These are phyloP conservation scores for Seriola aureovittata DNA, from an alignment of 2,113 vertebrate genomes.

Conservation along the genomic window DNA sequence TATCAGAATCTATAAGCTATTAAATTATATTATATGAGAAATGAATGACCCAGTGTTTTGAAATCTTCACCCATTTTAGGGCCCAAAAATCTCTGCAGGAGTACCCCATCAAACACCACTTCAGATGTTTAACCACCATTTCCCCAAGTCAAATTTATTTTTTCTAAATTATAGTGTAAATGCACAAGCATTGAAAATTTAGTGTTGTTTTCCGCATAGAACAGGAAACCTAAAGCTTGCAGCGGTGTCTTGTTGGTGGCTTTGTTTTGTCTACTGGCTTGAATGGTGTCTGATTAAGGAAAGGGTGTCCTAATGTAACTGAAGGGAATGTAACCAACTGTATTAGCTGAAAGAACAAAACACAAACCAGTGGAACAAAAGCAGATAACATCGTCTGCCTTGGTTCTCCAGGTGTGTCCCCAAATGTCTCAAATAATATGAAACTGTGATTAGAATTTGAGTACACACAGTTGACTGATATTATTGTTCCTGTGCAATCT, in stretches of 20 bases:
- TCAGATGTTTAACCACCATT: background rate
- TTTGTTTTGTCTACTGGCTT: conserved; percentile 18
- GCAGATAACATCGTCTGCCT: background rate
- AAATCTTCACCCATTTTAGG: no score
- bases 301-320: background rate
- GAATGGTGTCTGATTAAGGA: background rate
- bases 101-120: no score
- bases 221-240: background rate
- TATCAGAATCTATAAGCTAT: no score
- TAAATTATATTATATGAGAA: no score
- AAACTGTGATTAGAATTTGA: background rate
- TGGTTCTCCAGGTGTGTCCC: background rate
- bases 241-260: background rate
- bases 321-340: background rate
- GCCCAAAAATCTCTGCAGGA: no score
- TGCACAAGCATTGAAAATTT: background rate
- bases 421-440: background rate
- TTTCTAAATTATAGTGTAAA: background rate
- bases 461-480: no score
- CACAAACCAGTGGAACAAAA: background rate
- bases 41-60: no score
- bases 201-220: background rate
- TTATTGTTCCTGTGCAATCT: no score
- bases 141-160: background rate
- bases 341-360: background rate